Evolutionary conservation across 2,888 invertebrate genomes (phyloP), one percentile per base, ranked within the genome.

Genomic region (Erannis defoliaria): DNA sequence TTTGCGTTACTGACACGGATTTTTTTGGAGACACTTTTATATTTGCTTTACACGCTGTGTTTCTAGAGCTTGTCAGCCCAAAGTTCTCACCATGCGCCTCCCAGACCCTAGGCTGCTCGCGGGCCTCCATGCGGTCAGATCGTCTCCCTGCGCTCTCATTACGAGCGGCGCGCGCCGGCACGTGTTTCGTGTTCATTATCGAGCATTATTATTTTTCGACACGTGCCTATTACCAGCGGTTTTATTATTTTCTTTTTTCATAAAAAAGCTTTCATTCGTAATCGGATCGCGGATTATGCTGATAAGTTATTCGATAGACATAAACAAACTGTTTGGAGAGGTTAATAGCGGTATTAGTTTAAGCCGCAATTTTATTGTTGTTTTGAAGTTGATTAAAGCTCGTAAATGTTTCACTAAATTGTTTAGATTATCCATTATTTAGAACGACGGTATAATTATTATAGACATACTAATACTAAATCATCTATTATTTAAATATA

Each of bases 131-230:
- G 68, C 64, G 66, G 66, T 68, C 43, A 63, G 48, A 23, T 37
- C 43, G 42, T 23, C 60, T 46, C 62, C 50, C 56, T 54, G n/a
- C 48, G 48, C 56, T 57, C 65, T 70, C 67, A 62, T 70, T 70
- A 70, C 66, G n/a, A 4, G 33, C 35, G 40, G 75, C 77, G 74
- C 77, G 76, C 73, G 66, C 59, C 73, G 84, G 59, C 90, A 89
- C 89, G 86, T 83, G 89, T n/a, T 50, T 64, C 82, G 53, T 74
- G 82, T 85, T 89, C 89, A 89, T 89, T 90, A 88, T 82, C 83
- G 75, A 80, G 82, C 87, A 85, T 89, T 90, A 90, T 90, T 90
- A 90, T 90, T 88, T 86, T 81, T 78, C 80, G 89, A 80, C 91
- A 90, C 90, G 91, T 84, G 90, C 66, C 88, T 74, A 86, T 88